Evolutionary conservation across 2,888 invertebrate species (phyloP), one percentile per base, ranked within the genome.

Genomic region (Eretmocerus hayati): DNA sequence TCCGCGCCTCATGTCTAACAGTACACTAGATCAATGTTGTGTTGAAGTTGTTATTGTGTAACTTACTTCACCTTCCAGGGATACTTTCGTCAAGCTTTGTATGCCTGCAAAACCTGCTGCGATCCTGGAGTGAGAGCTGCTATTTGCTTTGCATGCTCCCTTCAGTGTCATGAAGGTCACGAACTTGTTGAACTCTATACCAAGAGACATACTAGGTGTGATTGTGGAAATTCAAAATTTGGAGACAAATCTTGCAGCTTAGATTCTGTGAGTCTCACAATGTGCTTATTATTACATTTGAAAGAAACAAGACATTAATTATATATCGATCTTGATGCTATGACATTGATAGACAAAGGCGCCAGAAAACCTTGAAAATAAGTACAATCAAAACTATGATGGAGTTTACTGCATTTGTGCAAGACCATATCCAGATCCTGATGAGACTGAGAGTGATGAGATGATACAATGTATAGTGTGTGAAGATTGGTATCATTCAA

Each of bases 391-490:
- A 61, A 99, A 99, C 71, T 99, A 94, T 65, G 79, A 80, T 62
- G 97, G 96, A 0, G 66, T 87, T 2, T 99, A 97, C 72, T 99
- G 99, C 67, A 81, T 75, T 11, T 99, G 99, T 69, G 75, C 84
- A 33, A 80, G 92, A 46, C 95, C 95, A 0, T 99, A 96, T 73
- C 97, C 97, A 11, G 96, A 97, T 73, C 86, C 87, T 1, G 92
- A 94, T 9, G 81, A 84, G 64, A 76, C 79, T 4, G 72, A 79
- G 31, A 85, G 86, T 45, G 94, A 94, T 73, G 87, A 90, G 61
- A 97, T 97, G 96, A 82, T 95, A 41, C 97, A 99, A 67, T 99
- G 99, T 65, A 78, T 89, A 37, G 75, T 95, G 45, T 99, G 99
- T 71, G 99, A 99, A 70, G 97, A 99, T 71, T 99, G 99, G 99